phyloP scores from a whole-genome alignment of 2,888 invertebrate genomes.

The Phaonia tiefii region DNA sequence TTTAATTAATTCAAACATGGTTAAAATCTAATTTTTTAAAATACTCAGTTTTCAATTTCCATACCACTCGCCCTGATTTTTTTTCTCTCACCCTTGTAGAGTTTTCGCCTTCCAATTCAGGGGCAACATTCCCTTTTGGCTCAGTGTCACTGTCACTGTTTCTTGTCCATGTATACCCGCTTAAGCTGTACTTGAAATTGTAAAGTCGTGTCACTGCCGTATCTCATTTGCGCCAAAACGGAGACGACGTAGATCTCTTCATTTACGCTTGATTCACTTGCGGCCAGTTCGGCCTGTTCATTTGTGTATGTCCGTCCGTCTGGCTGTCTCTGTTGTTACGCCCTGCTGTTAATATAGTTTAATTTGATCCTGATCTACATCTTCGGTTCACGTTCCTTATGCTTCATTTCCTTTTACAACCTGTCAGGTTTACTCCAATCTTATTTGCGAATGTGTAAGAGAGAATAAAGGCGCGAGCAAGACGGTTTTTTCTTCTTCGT shows the following conservation, averaged over 20 bases:
- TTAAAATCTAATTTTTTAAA: too few species aligned
- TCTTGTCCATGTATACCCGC: not conserved
- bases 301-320: not conserved
- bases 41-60: too few species aligned
- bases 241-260: slow-evolving; percentile 25
- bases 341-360: slow-evolving; percentile 38
- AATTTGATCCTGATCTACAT: slow-evolving; percentile 42
- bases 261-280: not conserved
- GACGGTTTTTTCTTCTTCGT: not conserved
- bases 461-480: slow-evolving; percentile 18
- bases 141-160: slow-evolving; percentile 4
- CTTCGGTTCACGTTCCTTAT: slow-evolving; percentile 22
- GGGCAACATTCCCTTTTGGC: slow-evolving; percentile 4
- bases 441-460: not conserved
- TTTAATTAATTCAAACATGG: too few species aligned
- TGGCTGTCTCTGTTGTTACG: not conserved
- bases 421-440: slow-evolving; percentile 27
- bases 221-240: slow-evolving; percentile 27
- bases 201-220: slow-evolving; percentile 42
- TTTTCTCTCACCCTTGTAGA: too few species aligned
- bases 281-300: not conserved
- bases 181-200: slow-evolving; percentile 15
- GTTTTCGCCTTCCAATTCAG: too few species aligned
- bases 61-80: too few species aligned
- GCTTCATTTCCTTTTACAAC: slow-evolving; percentile 40